These are phyloP conservation scores for Cryptoblepharus egeriae DNA, from an alignment of 2,797 vertebrate species.

Conservation along the genomic window DNA sequence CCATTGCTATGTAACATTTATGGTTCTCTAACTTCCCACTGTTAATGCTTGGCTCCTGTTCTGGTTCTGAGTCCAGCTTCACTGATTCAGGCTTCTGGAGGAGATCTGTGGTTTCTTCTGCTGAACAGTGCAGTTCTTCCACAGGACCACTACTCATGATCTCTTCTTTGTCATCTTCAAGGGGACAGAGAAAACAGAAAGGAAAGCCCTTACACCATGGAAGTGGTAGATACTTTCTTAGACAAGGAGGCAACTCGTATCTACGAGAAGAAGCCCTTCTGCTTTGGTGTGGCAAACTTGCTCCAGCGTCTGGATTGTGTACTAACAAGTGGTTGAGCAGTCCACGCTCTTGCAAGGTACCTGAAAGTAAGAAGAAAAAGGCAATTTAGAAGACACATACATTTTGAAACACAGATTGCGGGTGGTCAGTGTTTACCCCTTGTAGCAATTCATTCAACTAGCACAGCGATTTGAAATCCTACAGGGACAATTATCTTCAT, in stretches of 20 bases:
- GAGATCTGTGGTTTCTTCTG: conserved; percentile 73
- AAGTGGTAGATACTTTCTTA: conserved; percentile 63
- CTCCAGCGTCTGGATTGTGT: conserved; percentile 12
- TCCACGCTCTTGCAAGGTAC: conserved; percentile 81
- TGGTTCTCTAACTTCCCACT: background rate
- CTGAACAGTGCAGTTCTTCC: conserved; percentile 14
- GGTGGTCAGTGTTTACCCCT: background rate
- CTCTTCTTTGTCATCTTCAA: conserved; percentile 46
- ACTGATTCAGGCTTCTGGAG: conserved; percentile 45
- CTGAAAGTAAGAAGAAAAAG: conserved; percentile 58
- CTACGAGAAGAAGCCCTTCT: conserved; percentile 32
- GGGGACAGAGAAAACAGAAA: conserved; percentile 77
- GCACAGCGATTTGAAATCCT: background rate
- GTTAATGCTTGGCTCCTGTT: background rate
- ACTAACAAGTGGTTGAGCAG: conserved; percentile 47
- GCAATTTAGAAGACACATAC: background rate
- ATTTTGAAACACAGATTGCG: background rate
- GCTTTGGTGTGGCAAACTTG: background rate
- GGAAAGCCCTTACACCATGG: conserved; percentile 66
- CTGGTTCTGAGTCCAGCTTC: conserved; percentile 10
- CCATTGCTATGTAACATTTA: accelerated
- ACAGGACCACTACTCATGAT: conserved; percentile 28
- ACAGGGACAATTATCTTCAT: background rate
- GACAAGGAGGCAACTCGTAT: conserved; percentile 64
- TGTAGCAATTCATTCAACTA: background rate